phyloP scores from a whole-genome alignment of 2,797 vertebrate species.

The Uromys caudimaculatus region DNA sequence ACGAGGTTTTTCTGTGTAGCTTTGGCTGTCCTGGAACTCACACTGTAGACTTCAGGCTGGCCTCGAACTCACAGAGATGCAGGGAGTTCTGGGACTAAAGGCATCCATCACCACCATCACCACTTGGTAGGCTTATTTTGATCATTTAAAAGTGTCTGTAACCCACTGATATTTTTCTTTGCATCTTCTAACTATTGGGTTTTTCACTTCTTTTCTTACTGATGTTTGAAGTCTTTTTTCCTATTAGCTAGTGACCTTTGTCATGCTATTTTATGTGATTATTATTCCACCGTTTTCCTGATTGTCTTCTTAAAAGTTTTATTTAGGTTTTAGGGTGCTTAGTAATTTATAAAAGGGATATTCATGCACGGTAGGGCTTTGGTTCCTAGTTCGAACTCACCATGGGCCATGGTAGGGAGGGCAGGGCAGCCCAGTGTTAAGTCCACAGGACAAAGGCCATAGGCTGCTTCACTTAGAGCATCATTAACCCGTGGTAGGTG shows the following conservation, averaged over 20 bases:
- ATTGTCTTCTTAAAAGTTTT: slow-evolving; percentile 11
- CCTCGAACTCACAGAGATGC: not conserved
- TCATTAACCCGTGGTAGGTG: not conserved
- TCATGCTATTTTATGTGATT: not conserved
- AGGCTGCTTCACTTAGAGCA: not conserved
- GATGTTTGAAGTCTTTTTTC: slow-evolving; percentile 8
- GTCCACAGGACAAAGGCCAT: not conserved
- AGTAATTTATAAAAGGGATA: not conserved
- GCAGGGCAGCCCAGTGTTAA: not conserved
- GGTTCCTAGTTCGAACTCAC: not conserved
- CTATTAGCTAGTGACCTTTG: not conserved
- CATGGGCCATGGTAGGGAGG: not conserved
- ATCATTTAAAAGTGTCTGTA: not conserved
- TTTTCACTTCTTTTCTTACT: not conserved
- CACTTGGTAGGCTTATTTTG: not conserved
- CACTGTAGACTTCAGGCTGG: not conserved
- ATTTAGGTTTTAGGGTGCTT: slow-evolving; percentile 11
- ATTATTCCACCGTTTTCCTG: not conserved
- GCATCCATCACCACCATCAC: not conserved
- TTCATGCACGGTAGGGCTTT: not conserved
- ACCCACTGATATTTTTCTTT: not conserved
- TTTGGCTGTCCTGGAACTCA: not conserved
- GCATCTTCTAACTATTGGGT: not conserved
- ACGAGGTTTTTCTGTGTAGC: not conserved
- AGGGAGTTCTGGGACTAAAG: not conserved